These are phyloP conservation scores for Phrixothrix hirtus DNA, from an alignment of 2,888 invertebrate species.

Conservation along the genomic window DNA sequence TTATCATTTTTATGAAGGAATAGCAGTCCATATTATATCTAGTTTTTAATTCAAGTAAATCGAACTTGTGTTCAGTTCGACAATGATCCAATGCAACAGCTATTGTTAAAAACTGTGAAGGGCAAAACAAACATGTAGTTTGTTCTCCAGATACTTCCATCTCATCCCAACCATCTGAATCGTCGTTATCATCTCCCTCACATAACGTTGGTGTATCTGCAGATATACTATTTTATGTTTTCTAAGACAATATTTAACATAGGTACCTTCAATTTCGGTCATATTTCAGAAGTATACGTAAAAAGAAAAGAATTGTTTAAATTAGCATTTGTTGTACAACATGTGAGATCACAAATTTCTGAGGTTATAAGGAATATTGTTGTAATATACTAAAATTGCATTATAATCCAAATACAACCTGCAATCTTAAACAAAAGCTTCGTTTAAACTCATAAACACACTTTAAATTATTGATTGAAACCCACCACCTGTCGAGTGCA, in stretches of 20 bases:
- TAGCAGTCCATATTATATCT: slow-evolving; percentile 81
- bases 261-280: slow-evolving; percentile 22
- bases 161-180: slow-evolving; percentile 62
- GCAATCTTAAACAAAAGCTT: not conserved
- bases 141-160: slow-evolving; percentile 57
- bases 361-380: slow-evolving; percentile 8
- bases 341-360: slow-evolving; percentile 1
- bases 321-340: slow-evolving; percentile 5
- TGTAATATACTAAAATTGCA: not conserved
- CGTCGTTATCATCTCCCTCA: slow-evolving; percentile 43
- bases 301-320: slow-evolving; percentile 3
- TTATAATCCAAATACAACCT: not conserved
- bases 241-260: not conserved
- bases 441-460: slow-evolving; percentile 12
- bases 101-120: slow-evolving; percentile 62
- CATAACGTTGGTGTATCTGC: slow-evolving; percentile 29
- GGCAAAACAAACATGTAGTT: slow-evolving; percentile 75
- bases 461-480: slow-evolving; percentile 23
- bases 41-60: slow-evolving; percentile 65
- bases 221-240: not conserved
- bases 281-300: slow-evolving; percentile 2
- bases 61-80: slow-evolving; percentile 66
- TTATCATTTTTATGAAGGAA: slow-evolving; percentile 79
- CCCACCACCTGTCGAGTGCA: not conserved
- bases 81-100: slow-evolving; percentile 71